Percentiles rank a stretch among this genome's conserved stretches.
Evolutionary conservation across 1,140 invertebrate genomes (phyloP).

Genomic region (Aleiodes sp.): DNA sequence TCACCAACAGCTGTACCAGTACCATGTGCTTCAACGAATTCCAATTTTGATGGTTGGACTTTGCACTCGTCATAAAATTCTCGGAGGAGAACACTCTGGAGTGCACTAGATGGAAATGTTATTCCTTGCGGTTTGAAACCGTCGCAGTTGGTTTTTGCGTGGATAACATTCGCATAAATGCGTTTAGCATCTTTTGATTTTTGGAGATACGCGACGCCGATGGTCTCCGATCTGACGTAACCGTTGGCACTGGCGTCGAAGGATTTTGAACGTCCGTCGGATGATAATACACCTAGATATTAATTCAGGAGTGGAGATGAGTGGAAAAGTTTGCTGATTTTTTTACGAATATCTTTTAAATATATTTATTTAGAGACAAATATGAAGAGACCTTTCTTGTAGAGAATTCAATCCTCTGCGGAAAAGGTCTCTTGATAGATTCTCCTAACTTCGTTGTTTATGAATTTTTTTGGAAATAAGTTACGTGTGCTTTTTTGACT

Average conservation of each 20-base stretch:
- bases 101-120: conserved; percentile 86
- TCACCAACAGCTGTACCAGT: conserved; percentile 86
- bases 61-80: conserved; percentile 88
- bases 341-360: no score
- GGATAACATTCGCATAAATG: conserved; percentile 76
- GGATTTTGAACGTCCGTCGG: conserved; percentile 86
- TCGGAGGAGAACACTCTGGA: conserved; percentile 80
- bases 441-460: no score
- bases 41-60: conserved; percentile 75
- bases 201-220: conserved; percentile 83
- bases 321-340: no score
- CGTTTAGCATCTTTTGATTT: conserved; percentile 80
- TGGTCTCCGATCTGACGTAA: conserved; percentile 79
- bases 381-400: no score
- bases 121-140: conserved; percentile 89
- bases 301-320: no score
- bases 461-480: not conserved
- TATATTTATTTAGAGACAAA: no score
- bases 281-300: conserved; percentile 81
- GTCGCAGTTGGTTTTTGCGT: conserved; percentile 79
- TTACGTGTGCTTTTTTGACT: no score
- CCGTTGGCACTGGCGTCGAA: conserved; percentile 87
- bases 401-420: no score
- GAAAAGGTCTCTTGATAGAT: no score
- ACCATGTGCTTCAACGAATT: conserved; percentile 87